Base-by-base conservation (phyloP, 1,140 invertebrate genomes). In the Drosophila eugracilis region DNA sequence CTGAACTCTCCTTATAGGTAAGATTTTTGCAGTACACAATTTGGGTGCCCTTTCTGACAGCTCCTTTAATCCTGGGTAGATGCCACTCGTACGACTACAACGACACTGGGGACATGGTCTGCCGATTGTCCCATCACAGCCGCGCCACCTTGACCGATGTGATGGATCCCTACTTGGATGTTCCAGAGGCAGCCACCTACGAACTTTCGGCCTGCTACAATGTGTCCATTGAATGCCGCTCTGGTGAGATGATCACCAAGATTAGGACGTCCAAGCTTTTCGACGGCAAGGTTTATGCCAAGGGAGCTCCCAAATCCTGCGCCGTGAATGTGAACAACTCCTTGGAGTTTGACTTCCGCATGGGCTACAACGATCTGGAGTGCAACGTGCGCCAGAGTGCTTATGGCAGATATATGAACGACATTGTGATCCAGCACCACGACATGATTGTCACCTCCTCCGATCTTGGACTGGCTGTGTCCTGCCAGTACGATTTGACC, bases 191-290 rank as follows among this genome's bases (percentile, higher is more conserved):
- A 34, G 95, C 96, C 15, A 98, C 97, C 14, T 98, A 97, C 92
- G 97, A 98, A 92, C 92, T 98, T 48, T 96, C 96, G 73, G 97
- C 97, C 6, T 98, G 97, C 91, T 98, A 98, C 94, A 98, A 98
- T 92, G 97, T 98, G 15, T 97, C 96, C 66, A 97, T 98, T 81
- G 96, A 97, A 91, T 98, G 97, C 90, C 94, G 96, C 48, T 95
- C 97, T 5, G 96, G 96, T 45, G 97, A 98, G 92, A 98, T 98
- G 97, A 95, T 98, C 32, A 97, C 97, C 26, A 94, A 95, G 37
- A 97, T 98, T 86, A 95, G 97, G 91, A 98, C 97, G 9, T 97
- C 95, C 60, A 97, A 97, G 90, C 93, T 98, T 9, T 98, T 98
- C 93, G 96, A 97, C 90, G 97, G 97, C 42, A 98, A 98, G 92